Evolutionary conservation across 2,888 invertebrate genomes (phyloP), one percentile per base, ranked within the genome.

Genomic region (Xanthorhoe spadicearia): DNA sequence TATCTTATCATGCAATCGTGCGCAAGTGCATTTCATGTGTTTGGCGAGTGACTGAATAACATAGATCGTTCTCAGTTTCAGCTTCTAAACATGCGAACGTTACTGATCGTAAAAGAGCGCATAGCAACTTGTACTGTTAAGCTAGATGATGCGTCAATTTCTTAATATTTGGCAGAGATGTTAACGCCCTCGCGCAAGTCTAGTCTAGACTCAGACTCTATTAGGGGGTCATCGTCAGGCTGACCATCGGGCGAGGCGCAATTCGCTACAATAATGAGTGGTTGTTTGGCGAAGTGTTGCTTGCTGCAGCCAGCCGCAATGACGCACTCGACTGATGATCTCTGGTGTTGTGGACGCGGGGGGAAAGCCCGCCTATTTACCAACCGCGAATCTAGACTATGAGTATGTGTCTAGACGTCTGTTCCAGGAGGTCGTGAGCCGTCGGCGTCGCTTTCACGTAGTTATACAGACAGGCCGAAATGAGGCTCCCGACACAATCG

Each of bases 381-480:
- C 79, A 78, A 77, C 77, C 81, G 85, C 85, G 85, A 87, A 87
- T 87, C 86, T 87, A 89, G 87, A 88, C 87, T 87, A 85, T 89
- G 88, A 89, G 85, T 88, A 84, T 82, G 82, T 85, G 91, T 92
- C 92, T 92, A 92, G 91, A 92, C 90, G 83, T 81, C 84, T 82
- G 83, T 83, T 90, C 86, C 88, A 88, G 90, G 88, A 90, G 90
- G 89, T 89, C 90, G 87, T 82, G 81, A 82, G 86, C 82, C 78
- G 62, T 28, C 56, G 87, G 38, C 32, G 43, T 43, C 43, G 43
- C 89, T 91, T 91, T 90, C 89, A 89, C 88, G 83, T 84, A 81
- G 83, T 83, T 83, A 83, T 82, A 80, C 84, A 80, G 79, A 83
- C 82, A 78, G 71, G 70, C 81, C 80, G 74, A 84, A 85, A 81